Evolutionary conservation across 2,797 vertebrate species (phyloP).

Genomic region (Galaxias olidus): DNA sequence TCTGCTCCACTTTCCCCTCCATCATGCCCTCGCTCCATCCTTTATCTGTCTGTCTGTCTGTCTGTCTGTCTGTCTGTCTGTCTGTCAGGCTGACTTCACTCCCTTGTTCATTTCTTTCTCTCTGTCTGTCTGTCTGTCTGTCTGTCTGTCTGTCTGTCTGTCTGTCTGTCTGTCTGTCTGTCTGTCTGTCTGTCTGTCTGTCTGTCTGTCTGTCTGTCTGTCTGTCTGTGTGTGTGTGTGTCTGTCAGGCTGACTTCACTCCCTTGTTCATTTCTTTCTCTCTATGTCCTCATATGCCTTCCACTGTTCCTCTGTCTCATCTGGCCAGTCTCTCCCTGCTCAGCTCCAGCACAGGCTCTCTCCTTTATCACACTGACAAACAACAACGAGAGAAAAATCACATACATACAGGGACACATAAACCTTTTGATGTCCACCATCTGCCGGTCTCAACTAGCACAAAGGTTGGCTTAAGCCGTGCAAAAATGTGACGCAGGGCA

Average conservation of each 20-base stretch:
- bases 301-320: background rate
- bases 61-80: constrained; percentile 20
- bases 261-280: constrained; percentile 12
- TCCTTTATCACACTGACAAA: constrained; percentile 53
- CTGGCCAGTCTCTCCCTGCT: constrained; percentile 30
- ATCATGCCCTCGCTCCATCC: constrained; percentile 12
- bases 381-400: background rate
- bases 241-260: too few species aligned
- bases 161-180: constrained; percentile 28
- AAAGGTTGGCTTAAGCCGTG: background rate
- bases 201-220: too few species aligned
- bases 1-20: constrained; percentile 34
- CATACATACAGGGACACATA: background rate
- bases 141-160: constrained; percentile 39
- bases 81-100: constrained; percentile 55
- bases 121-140: constrained; percentile 18
- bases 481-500: background rate
- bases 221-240: too few species aligned
- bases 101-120: constrained; percentile 12
- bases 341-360: constrained; percentile 29
- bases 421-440: constrained; percentile 43
- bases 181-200: constrained; percentile 5
- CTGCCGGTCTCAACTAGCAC: constrained; percentile 49
- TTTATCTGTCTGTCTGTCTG: background rate
- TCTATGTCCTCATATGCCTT: constrained; percentile 45